Base-by-base conservation (phyloP, 2,113 vertebrate species). In the Chloebia gouldiae region DNA sequence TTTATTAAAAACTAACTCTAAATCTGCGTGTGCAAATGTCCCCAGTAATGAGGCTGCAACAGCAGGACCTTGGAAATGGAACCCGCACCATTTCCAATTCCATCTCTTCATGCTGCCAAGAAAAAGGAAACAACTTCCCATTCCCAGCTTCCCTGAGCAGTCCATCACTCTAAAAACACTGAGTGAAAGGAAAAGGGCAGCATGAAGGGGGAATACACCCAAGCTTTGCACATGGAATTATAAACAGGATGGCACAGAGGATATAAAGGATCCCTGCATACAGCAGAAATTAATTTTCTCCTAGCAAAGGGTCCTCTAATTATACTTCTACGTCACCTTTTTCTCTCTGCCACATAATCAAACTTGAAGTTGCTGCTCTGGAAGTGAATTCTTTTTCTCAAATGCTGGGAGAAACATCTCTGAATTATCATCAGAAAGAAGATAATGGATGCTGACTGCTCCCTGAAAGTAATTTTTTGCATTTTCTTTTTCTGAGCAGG, bases 371-470 rank as follows among this genome's bases (percentile, higher is more conserved):
- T 72, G 19, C 70, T 92, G 49, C 64, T 95, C 73, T 91, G 49
- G 47, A 70, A 70, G 25, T 28, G n/a, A 83, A 72, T 45, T 56
- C 61, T 44, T 91, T 87, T 75, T 84, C 69, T 78, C 71, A 81
- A 93, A 88, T 23, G 50, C 92, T 85, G 49, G 24, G 49, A 70
- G 76, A 85, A 92, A 84, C 47, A 47, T 89, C 59, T 86, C 90
- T 84, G 84, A 92, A 94, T 96, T 92, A 90, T 64, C 90, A 95
- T 95, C 93, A 94, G 76, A 89, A 96, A 90, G 54, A 93, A 80
- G 28, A 86, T 81, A 93, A 96, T 91, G 81, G 91, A 73, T 76
- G 66, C 66, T 93, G 54, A 65, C 92, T 90, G 81, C 64, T 95
- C 87, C 71, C 81, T 92, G 88, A 90, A 94, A 95, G 88, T 76